These are phyloP conservation scores for Murina feae DNA, from an alignment of 2,113 vertebrate species.

Conservation along the genomic window DNA sequence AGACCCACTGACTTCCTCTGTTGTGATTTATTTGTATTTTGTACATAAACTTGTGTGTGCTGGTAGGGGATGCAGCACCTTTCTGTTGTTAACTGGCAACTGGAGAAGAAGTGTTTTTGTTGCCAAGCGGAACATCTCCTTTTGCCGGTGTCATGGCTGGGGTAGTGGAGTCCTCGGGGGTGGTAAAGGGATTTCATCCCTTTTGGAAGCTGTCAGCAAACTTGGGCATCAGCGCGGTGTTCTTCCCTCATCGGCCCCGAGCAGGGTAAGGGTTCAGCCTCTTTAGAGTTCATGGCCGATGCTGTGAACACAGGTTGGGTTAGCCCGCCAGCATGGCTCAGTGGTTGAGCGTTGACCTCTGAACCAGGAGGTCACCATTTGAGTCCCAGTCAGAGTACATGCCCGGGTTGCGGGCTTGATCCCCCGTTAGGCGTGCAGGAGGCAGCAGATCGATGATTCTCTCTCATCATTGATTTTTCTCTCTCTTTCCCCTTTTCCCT, in stretches of 20 bases:
- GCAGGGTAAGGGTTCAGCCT: neutral
- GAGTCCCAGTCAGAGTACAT: neutral
- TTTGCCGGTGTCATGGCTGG: fast-evolving
- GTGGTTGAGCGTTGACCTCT: no score
- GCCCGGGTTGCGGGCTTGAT: neutral
- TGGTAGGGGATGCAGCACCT: fast-evolving
- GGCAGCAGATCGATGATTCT: no score
- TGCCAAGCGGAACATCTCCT: neutral
- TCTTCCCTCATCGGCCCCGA: neutral
- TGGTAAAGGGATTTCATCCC: fast-evolving
- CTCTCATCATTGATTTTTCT: no score
- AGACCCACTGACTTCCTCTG: no score
- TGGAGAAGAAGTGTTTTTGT: neutral
- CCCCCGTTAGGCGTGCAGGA: neutral
- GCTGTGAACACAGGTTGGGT: no score
- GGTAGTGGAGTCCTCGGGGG: neutral
- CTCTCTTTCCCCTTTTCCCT: no score
- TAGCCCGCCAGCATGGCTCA: no score
- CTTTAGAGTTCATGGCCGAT: neutral
- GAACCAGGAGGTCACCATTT: neutral
- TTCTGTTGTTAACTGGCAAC: neutral
- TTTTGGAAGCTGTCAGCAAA: neutral
- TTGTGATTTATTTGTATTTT: fast-evolving
- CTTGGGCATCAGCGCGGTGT: fast-evolving
- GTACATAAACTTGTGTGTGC: no score